Base-by-base conservation (phyloP, 2,888 invertebrate species). In the Loripinus fragilis region DNA sequence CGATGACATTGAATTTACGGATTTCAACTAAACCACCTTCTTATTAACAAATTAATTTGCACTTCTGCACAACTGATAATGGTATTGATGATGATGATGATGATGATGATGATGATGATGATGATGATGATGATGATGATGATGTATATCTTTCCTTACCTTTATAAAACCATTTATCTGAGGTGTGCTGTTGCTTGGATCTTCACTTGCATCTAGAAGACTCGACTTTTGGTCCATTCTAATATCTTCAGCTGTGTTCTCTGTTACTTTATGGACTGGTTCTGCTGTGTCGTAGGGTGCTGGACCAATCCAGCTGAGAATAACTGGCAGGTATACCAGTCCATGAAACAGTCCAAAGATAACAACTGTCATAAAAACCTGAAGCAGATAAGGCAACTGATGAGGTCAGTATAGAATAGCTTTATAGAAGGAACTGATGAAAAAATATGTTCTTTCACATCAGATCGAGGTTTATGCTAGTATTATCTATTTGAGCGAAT, bases 291-390 rank as follows among this genome's bases (percentile, higher is more conserved):
- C 76, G 71, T 91, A 91, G 0, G 91, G 89, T 0, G 76, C 93
- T 7, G 97, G 96, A 0, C 97, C 97, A 69, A 97, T 94, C 78
- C 96, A 94, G 87, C 96, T 96, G 55, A 97, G 94, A 66, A 96
- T 94, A 23, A 96, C 96, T 7, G 97, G 97, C 82, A 97, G 94
- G 81, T 97, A 95, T 41, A 96, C 93, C 41, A 97, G 94, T 20
- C 97, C 97, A 92, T 96, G 96, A 92, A 96, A 97, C 23, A 97
- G 93, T 50, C 97, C 97, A 93, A 97, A 96, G 33, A 96, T 60
- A 74, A 97, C 96, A 0, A 97, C 97, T 75, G 96, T 93, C 65
- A 96, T 94, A 91, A 97, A 97, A 91, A 97, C 96, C 92, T 92
- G 81, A 87, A 77, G 20, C 20, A 20, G 8, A 45, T 3, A 38